These are phyloP conservation scores for Kryptopterus vitreolus DNA, from an alignment of 2,797 vertebrate genomes.

Conservation along the genomic window DNA sequence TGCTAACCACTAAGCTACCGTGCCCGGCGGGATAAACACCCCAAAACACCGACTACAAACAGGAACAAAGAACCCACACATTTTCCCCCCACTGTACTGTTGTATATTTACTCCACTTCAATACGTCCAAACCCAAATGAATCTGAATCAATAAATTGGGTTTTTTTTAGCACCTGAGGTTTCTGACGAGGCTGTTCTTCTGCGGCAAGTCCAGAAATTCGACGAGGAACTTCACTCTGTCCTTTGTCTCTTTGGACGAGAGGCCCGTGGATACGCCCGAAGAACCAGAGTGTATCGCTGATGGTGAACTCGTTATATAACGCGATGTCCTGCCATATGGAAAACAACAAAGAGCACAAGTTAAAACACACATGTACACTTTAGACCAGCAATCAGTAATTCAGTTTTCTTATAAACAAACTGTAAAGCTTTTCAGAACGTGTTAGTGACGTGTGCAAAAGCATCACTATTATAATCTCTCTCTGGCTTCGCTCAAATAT, in stretches of 20 bases:
- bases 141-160: neutral
- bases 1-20: too few species aligned
- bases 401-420: too few species aligned
- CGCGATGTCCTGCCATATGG: slow-evolving; percentile 71
- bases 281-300: slow-evolving; percentile 76
- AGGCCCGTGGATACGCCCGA: slow-evolving; percentile 76
- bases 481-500: too few species aligned
- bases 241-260: slow-evolving; percentile 69
- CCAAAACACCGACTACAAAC: too few species aligned
- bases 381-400: too few species aligned
- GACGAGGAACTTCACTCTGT: slow-evolving; percentile 74
- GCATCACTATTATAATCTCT: too few species aligned
- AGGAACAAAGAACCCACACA: too few species aligned
- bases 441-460: too few species aligned
- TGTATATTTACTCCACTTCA: too few species aligned
- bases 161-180: slow-evolving; percentile 76
- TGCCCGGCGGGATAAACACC: too few species aligned
- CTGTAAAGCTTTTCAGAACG: too few species aligned
- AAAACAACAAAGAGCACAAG: neutral
- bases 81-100: too few species aligned
- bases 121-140: neutral
- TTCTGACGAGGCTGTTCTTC: slow-evolving; percentile 73
- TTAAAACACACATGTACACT: neutral
- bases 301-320: slow-evolving; percentile 82
- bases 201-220: slow-evolving; percentile 79